A percentile compares a stretch with the other conserved stretches of the same genome.
These are phyloP conservation scores for Oceanodroma leucorhoa DNA, from an alignment of 2,797 vertebrate species.

Conservation along the genomic window DNA sequence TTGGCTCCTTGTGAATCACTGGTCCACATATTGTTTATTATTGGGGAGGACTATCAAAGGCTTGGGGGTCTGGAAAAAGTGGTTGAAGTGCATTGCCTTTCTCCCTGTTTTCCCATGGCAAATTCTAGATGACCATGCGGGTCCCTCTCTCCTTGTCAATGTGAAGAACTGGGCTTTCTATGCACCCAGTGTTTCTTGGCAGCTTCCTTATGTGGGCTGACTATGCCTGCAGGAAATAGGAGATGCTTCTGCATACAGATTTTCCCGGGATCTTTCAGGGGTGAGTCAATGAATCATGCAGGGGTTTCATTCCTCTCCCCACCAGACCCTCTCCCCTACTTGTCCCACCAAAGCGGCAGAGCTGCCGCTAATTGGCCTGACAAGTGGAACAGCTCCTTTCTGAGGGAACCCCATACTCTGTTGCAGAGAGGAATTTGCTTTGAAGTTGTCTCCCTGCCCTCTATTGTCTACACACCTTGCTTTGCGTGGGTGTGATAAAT, in stretches of 20 bases:
- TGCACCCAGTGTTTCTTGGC: neutral
- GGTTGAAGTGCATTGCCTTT: neutral
- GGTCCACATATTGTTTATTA: neutral
- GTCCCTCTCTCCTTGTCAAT: neutral
- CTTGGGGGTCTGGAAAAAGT: neutral
- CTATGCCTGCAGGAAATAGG: neutral
- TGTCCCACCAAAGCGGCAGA: neutral
- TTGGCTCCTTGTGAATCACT: neutral
- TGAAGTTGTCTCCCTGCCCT: neutral
- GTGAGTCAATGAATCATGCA: neutral
- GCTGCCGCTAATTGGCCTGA: conserved; percentile 24
- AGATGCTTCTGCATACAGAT: neutral
- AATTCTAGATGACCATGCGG: neutral
- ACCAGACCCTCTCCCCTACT: neutral
- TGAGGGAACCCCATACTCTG: neutral
- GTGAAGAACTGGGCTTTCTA: neutral
- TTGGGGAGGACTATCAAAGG: neutral
- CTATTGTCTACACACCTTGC: conserved; percentile 47
- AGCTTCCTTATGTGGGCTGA: neutral
- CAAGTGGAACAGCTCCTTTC: conserved; percentile 32
- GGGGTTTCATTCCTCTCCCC: neutral
- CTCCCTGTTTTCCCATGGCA: neutral
- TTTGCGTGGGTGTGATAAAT: neutral
- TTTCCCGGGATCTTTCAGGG: neutral
- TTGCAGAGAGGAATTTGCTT: conserved; percentile 18